Conservation (phyloP, 2,888 invertebrate genomes). For the Strigamia transsilvanica region DNA sequence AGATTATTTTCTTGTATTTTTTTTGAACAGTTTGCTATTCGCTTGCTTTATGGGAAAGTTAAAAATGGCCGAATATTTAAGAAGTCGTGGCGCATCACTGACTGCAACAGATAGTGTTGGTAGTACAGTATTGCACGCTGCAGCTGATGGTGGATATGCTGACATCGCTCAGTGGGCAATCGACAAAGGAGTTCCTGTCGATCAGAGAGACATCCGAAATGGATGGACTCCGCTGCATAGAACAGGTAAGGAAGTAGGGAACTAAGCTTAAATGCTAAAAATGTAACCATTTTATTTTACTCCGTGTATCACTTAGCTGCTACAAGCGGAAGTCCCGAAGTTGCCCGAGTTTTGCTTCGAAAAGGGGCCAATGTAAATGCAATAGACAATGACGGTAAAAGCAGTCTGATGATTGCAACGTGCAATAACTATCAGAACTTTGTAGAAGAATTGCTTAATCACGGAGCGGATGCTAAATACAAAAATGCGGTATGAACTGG, state of each 20-base stretch:
- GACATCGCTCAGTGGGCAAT: slow-evolving; percentile 30
- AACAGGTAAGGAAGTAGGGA: slow-evolving; percentile 21
- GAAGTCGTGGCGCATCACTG: not conserved
- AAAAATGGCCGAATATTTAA: slow-evolving; percentile 31
- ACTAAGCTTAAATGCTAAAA: not conserved
- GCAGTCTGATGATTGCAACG: slow-evolving; percentile 51
- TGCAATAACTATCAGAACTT: slow-evolving; percentile 23
- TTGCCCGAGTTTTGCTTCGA: slow-evolving; percentile 31
- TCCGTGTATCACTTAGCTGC: slow-evolving; percentile 18
- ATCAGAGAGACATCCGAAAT: not conserved
- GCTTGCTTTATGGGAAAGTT: slow-evolving; percentile 32
- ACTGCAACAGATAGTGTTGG: not conserved
- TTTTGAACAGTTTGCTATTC: slow-evolving; percentile 11
- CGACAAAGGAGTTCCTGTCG: slow-evolving; percentile 4
- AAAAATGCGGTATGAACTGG: slow-evolving; percentile 13
- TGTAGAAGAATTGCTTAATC: slow-evolving; percentile 39
- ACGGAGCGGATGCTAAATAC: slow-evolving; percentile 50
- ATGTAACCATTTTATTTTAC: not conserved
- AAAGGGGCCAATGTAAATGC: slow-evolving; percentile 49
- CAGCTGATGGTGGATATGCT: slow-evolving; percentile 50
- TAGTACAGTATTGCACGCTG: slow-evolving; percentile 44
- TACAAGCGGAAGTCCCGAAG: slow-evolving; percentile 43
- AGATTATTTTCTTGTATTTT: not conserved
- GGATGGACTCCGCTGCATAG: slow-evolving; percentile 52
- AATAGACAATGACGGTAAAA: slow-evolving; percentile 36